Base-by-base conservation (phyloP, 2,888 invertebrate genomes). In the Papilio gigon region DNA sequence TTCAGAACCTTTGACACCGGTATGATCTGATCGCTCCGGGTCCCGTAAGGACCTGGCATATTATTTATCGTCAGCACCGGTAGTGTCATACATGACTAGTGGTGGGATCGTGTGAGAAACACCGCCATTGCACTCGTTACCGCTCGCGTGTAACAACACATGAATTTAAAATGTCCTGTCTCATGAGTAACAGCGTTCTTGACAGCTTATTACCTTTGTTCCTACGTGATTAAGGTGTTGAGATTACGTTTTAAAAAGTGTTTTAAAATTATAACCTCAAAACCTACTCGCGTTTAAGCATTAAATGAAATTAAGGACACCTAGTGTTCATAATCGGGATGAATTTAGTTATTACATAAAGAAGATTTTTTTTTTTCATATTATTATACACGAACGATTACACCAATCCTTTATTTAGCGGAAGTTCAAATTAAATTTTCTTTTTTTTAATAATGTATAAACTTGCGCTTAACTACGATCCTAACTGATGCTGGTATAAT, bases 121-220 rank as follows among this genome's bases (percentile, higher is more conserved):
- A 71, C 73, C 73, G 69, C 77, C 80, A 80, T 82, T 78, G 75
- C 70, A 73, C 74, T 80, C 77, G 81, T 80, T 80, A 79, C 77
- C 77, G 77, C 79, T 84, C 80, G 85, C 84, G 84, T 86, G 86
- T 74, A 83, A 82, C 78, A 78, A 77, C 82, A n/a, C n/a, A n/a
- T n/a, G n/a, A 80, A 83, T 84, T 85, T 85, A 82, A 84, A 82
- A 78, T 77, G 78, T 77, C 73, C 73, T 73, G 71, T 75, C 68
- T 65, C 73, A 78, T 81, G 77, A 80, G 79, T 80, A 81, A 81
- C 80, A 80, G 76, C 74, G 75, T 77, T 80, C 79, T 80, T 81
- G 82, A 78, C 76, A 81, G 79, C 60, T 65, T 75, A 75, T 85
- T 87, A 85, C 82, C 83, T 76, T 74, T 79, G 78, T 79, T 79